Base-by-base conservation (phyloP, 2,888 invertebrate genomes). In the Carabus problematicus region DNA sequence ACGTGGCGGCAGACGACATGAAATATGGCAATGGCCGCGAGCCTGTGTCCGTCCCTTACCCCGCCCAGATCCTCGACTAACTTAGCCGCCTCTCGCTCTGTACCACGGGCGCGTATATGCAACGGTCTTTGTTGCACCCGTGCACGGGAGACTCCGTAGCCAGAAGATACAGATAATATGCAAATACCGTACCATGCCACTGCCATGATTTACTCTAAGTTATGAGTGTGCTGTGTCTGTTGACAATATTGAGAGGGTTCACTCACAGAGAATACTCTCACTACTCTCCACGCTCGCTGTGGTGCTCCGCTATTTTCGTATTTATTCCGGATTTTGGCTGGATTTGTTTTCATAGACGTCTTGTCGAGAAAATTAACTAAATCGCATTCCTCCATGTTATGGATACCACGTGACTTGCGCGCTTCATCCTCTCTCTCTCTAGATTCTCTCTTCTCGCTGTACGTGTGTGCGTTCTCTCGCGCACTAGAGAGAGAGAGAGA, bases 11-110 rank as follows among this genome's bases (percentile, higher is more conserved):
- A 78, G 78, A 79, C 78, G 79, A 79, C 79, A 79, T 78, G 77
- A 79, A 78, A 78, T 79, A 79, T 79, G 77, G 77, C 77, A 78
- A 78, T 79, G 79, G 79, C 79, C 79, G 78, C 78, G 73, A 79
- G 79, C 76, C 74, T 74, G 75, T 75, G 71, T 72, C 64, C 71
- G 70, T 72, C 70, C 72, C 70, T 71, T 70, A 67, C 72, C 72
- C 70, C 59, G 70, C 70, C 66, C 66, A 67, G 71, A 52, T 29
- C 29, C 56, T 71, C 61, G 18, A 19, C 52, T 19, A 52, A 29
- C 18, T 16, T 16, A 12, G 12, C 43, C 71, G 71, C 72, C 72
- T 63, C 62, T 62, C 70, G 45, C 64, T 68, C 64, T 39, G 19
- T 45, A 3, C 45, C 12, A 42, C 11, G 40, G 56, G 19, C 9